Base-by-base conservation (phyloP, 64 coral and sea anemone genomes). In the Actinia tenebrosa region DNA sequence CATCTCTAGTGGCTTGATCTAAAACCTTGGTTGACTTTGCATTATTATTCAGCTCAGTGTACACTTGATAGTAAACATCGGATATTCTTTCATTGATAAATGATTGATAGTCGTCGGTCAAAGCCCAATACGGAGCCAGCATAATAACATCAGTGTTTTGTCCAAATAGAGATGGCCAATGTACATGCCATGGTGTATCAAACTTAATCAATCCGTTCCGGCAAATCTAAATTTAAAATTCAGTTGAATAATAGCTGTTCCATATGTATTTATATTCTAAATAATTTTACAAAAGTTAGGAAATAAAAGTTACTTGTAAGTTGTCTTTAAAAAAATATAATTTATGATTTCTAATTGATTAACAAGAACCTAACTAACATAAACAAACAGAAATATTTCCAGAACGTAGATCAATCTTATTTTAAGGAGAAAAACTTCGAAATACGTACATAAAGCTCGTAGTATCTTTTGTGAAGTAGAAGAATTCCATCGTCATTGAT, bases 121-220 rank as follows among this genome's bases (percentile, higher is more conserved):
- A 53, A 44, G 86, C 60, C 90, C 90, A 92, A 44, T 92, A 92
- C 1, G 86, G 63, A 44, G 90, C 90, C 69, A 75, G 25, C 69
- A 75, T 75, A 2, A 18, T 43, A 16, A 75, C 69, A 16, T 75
- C 69, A 27, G 26, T 5, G 7, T 75, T 14, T 75, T 25, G 1
- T 42, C 69, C 69, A 75, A 75, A 75, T 10, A 30, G 69, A 27
- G 69, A 13, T 13, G 69, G 69, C 69, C 69, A 75, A 26, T 75
- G 69, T 42, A 30, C 69, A 42, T 75, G 13, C 69, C 69, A 75
- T 14, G 69, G 69, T 75, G 69, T 42, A 75, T 75, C 69, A 42
- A 75, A 75, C 26, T 42, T 75, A 30, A 75, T 75, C 3, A 75
- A 10, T 75, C 69, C 69, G 25, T 75, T 75, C 10, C 69, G 69